These are phyloP conservation scores for Gandaritis pyraliata DNA, from an alignment of 2,888 invertebrate genomes.

Conservation along the genomic window DNA sequence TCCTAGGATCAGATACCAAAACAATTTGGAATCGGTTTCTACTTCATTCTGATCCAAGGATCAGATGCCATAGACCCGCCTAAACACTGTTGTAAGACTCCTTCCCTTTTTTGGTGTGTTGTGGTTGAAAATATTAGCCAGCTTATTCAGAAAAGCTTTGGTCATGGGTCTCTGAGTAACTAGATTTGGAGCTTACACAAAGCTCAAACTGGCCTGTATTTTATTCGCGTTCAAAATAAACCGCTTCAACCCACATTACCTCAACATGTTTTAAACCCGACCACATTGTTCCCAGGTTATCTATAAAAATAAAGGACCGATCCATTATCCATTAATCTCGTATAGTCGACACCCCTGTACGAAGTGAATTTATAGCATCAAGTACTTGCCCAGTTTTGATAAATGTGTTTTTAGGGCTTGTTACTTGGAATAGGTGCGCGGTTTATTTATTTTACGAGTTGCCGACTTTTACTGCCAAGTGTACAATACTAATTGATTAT, in stretches of 20 bases:
- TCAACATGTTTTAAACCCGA: slow-evolving; percentile 32
- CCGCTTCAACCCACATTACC: slow-evolving; percentile 20
- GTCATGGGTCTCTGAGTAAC: neutral
- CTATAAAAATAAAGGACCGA: slow-evolving; percentile 49
- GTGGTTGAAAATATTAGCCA: neutral
- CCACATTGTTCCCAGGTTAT: slow-evolving; percentile 45
- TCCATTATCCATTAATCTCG: slow-evolving; percentile 54
- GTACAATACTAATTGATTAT: slow-evolving; percentile 39
- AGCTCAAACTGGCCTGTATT: neutral
- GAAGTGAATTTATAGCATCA: slow-evolving; percentile 59
- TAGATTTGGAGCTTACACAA: neutral
- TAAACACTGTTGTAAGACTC: too few species aligned
- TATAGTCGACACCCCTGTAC: slow-evolving; percentile 50
- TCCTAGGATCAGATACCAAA: too few species aligned
- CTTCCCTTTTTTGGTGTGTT: too few species aligned
- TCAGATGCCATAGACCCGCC: too few species aligned
- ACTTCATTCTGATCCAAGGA: too few species aligned
- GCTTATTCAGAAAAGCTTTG: neutral
- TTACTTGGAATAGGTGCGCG: slow-evolving; percentile 61
- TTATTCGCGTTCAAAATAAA: slow-evolving; percentile 19
- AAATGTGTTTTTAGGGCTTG: slow-evolving; percentile 59
- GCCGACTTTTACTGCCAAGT: slow-evolving; percentile 42
- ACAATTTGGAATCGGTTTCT: too few species aligned
- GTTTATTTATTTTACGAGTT: slow-evolving; percentile 57
- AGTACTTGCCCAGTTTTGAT: slow-evolving; percentile 62